phyloP scores from a whole-genome alignment of 1,140 invertebrate genomes.

The Chymomyza costata region DNA sequence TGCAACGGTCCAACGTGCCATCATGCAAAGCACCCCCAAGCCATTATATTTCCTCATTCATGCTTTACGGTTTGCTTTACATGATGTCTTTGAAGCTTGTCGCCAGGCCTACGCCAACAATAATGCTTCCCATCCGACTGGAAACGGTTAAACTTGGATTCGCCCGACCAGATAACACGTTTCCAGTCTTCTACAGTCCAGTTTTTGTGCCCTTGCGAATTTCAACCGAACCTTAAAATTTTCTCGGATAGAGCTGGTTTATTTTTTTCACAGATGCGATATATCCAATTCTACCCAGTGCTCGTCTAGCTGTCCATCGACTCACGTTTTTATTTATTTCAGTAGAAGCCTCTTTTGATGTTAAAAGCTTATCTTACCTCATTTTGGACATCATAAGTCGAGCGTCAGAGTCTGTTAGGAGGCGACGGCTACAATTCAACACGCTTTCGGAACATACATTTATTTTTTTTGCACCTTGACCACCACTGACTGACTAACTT shows the following conservation, averaged over 20 bases:
- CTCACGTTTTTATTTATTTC: slow-evolving; percentile 15
- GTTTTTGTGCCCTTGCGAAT: slow-evolving; percentile 18
- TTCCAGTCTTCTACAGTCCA: slow-evolving; percentile 24
- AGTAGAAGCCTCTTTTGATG: slow-evolving; percentile 14
- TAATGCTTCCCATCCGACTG: slow-evolving; percentile 22
- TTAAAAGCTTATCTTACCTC: too few relatives aligned
- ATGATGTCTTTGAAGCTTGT: too few relatives aligned
- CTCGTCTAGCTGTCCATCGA: slow-evolving; percentile 18
- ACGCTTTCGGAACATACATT: slow-evolving; percentile 8
- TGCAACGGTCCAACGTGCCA: too few relatives aligned
- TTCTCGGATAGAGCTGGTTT: slow-evolving; percentile 14
- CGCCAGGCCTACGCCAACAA: too few relatives aligned
- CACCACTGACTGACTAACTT: slow-evolving; percentile 13
- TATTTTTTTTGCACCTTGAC: slow-evolving; percentile 17
- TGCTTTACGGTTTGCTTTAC: too few relatives aligned
- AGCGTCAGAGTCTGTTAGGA: too few relatives aligned
- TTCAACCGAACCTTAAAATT: slow-evolving; percentile 14
- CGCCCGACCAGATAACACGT: slow-evolving; percentile 28
- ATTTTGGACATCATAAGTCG: too few relatives aligned
- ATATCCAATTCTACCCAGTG: slow-evolving; percentile 10
- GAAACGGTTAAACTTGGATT: slow-evolving; percentile 26
- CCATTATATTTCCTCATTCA: too few relatives aligned
- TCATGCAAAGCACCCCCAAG: too few relatives aligned
- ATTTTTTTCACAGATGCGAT: slow-evolving; percentile 14
- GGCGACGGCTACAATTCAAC: slow-evolving; percentile 18